Percentiles rank a stretch among this genome's conserved stretches.
Evolutionary conservation across 1,140 invertebrate genomes (phyloP).

Genomic region (Cepaea nemoralis): DNA sequence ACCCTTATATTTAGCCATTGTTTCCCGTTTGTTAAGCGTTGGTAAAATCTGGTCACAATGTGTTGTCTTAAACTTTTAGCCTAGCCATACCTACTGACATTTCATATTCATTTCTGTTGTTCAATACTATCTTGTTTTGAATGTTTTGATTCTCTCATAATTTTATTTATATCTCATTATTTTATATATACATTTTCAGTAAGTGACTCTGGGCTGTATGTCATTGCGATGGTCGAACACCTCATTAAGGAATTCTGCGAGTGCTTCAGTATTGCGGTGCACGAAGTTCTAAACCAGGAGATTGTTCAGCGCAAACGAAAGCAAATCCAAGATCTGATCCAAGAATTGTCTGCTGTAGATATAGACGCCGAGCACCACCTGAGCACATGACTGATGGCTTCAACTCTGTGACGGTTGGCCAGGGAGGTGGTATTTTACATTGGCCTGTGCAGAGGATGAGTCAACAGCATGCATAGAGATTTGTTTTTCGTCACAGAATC

Average conservation of each 20-base stretch:
- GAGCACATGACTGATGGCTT: not conserved
- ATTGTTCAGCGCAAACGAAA: slow-evolving; percentile 53
- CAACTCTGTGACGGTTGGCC: not conserved
- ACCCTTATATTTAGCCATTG: too few relatives aligned
- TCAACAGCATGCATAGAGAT: not conserved
- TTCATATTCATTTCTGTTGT: too few relatives aligned
- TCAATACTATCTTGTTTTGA: too few relatives aligned
- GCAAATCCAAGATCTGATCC: slow-evolving; percentile 58
- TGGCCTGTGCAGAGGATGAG: not conserved
- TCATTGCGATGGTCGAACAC: slow-evolving; percentile 63
- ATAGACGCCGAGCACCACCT: not conserved
- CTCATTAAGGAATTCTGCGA: slow-evolving; percentile 64
- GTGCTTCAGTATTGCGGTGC: slow-evolving; percentile 51
- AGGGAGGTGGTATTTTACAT: not conserved
- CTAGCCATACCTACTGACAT: too few relatives aligned
- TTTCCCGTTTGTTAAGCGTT: too few relatives aligned
- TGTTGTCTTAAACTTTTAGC: too few relatives aligned
- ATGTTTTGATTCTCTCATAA: too few relatives aligned
- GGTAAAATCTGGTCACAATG: too few relatives aligned
- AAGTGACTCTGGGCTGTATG: slow-evolving; percentile 66
- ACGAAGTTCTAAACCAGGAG: slow-evolving; percentile 54
- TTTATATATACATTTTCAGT: too few relatives aligned
- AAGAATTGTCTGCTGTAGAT: slow-evolving; percentile 43
- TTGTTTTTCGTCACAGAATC: not conserved
- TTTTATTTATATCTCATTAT: too few relatives aligned